Evolutionary conservation across 2,113 vertebrate species (phyloP), one percentile per base, ranked within the genome.

Genomic region (Eudyptes chrysolophus): DNA sequence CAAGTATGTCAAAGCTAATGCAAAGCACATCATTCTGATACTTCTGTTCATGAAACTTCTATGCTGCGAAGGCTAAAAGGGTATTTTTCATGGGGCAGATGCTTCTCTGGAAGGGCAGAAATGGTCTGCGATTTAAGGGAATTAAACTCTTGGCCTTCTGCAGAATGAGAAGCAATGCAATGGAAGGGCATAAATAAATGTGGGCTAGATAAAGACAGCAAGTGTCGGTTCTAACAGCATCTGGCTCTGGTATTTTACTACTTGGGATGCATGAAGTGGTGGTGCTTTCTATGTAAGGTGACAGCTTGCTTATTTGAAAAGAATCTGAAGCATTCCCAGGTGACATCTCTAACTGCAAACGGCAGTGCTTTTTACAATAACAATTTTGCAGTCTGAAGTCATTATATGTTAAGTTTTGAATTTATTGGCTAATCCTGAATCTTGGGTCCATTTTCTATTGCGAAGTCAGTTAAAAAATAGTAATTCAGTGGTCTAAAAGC

Each of bases 141-240:
- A 30, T 83, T 42, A 26, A 87, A 32, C 16, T 49, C 11, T 21
- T 55, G 8, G 13, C 61, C 22, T 75, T 38, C 16, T 2, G 8
- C 27, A 15, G 36, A 66, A 14, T 34, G 48, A 61, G 62, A 32
- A 44, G 34, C 19, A 29, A 0, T 34, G 42, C 24, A 61, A 0
- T 2, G 9, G 34, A 83, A 80, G 44, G 30, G 12, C 40, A 32
- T 1, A 4, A 34, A 52, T 66, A 69, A 82, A 36, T 11, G 21
- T 0, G 1, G 24, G 2, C 15, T 1, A 1, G 24, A 6, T 75
- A 46, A 84, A 77, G 60, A 10, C 29, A 32, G 26, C 9, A 13
- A 24, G 14, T 6, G 27, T 68, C 48, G 15, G 22, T 78, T 89
- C 42, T 84, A 22, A n/a, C 25, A 64, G 17, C 24, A 51, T 25